Evolutionary conservation across 2,113 vertebrate genomes (phyloP), one percentile per base, ranked within the genome.

Genomic region (Marmota flaviventris): DNA sequence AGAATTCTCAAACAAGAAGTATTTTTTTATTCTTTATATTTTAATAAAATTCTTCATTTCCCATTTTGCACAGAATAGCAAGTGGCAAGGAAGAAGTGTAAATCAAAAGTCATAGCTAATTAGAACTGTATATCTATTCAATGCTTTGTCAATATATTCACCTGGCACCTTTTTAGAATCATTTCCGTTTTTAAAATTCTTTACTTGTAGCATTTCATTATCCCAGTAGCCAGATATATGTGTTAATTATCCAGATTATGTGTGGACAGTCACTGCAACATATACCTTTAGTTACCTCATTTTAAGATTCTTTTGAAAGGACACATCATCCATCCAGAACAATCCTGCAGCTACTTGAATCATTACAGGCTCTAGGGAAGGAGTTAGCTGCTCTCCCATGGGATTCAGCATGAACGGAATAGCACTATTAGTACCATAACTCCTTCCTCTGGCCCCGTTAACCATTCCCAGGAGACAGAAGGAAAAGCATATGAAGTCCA

Each of bases 271-370:
- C 32, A 75, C 32, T 25, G 24, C 88, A 84, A 63, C 37, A 67
- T 83, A 27, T 51, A 95, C 65, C 32, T 53, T 82, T 25, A 56
- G 17, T 88, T 69, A 81, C 27, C 39, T 92, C 29, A 4, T 37
- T 86, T 84, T 96, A 94, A 85, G 85, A 69, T 93, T 93, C 83
- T 89, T 96, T 87, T 85, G 85, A 94, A 89, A 70, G 72, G 8
- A 10, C 53, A 34, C 17, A 37, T 24, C 48, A 48, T 85, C 27
- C 82, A 17, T 82, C 8, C 17, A 78, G 70, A 92, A 18, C 11
- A 37, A 9, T 14, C 61, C 16, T 95, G 53, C 39, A 86, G 76
- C 73, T 53, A 39, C 61, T 70, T 89, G 73, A 69, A 34, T 94
- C 78, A 76, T 84, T 89, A 39, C 20, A 65, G 72, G 53, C 39